Evolutionary conservation across 2,888 invertebrate genomes (phyloP).

Genomic region (Cephus pulcher): DNA sequence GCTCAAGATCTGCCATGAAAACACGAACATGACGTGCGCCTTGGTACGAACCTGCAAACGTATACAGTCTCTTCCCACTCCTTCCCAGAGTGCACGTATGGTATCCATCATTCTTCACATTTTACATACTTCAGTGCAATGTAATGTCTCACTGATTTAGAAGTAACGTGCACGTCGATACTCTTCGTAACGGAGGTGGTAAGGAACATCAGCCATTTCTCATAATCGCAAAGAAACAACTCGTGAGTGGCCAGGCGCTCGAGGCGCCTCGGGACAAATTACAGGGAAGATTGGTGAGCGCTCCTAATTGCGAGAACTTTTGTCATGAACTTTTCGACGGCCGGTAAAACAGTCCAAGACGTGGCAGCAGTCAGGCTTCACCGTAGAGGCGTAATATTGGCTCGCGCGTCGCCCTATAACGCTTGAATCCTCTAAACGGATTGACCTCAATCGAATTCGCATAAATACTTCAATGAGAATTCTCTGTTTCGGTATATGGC

Average conservation of each 20-base stretch:
- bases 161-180: background rate
- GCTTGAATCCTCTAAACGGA: background rate
- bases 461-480: background rate
- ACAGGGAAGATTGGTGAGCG: background rate
- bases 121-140: background rate
- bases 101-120: background rate
- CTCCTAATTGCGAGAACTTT: background rate
- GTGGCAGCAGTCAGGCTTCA: background rate
- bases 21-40: background rate
- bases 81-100: background rate
- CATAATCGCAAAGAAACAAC: background rate
- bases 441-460: background rate
- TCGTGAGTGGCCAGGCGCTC: background rate
- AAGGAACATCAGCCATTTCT: background rate
- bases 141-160: background rate
- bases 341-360: background rate
- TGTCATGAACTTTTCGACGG: background rate
- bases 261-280: background rate
- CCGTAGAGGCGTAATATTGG: background rate
- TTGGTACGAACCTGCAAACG: background rate
- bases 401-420: background rate
- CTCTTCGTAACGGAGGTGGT: background rate
- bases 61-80: background rate
- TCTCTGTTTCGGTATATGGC: background rate
- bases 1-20: background rate